Conservation (phyloP, 2,888 invertebrate genomes). For the Pediacus dermestoides region DNA sequence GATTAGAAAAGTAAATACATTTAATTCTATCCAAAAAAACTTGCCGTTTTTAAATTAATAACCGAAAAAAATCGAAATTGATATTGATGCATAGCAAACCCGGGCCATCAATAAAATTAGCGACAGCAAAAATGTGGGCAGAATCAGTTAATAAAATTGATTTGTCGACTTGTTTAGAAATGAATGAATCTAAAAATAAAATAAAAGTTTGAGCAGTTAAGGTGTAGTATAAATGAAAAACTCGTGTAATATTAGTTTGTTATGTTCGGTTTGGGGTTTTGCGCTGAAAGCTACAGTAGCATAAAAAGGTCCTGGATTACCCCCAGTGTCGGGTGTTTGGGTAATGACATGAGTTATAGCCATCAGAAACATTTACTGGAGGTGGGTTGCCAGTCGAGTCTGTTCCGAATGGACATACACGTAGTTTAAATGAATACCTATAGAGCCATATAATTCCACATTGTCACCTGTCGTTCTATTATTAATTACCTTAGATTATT, state of each 20-base stretch:
- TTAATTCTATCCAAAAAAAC: no score
- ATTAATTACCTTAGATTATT: conserved; percentile 22
- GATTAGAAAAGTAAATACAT: no score
- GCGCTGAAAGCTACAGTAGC: conserved; percentile 25
- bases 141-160: no score
- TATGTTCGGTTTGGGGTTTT: conserved; percentile 27
- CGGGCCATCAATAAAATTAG: no score
- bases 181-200: conserved; percentile 1
- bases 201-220: conserved; percentile 2
- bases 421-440: conserved; percentile 31
- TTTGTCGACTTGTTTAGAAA: no score
- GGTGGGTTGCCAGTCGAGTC: conserved; percentile 28
- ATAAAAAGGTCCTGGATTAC: conserved; percentile 37
- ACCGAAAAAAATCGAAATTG: no score
- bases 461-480: conserved; percentile 34
- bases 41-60: no score
- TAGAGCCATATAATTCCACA: conserved; percentile 29
- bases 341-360: conserved; percentile 45
- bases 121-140: no score
- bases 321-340: conserved; percentile 31
- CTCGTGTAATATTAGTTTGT: conserved; percentile 18
- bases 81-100: no score
- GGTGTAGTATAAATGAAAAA: conserved; percentile 16
- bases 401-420: conserved; percentile 29
- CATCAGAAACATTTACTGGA: conserved; percentile 48